Evolutionary conservation across 2,113 vertebrate species (phyloP).

Genomic region (Corythornis cristatus): DNA sequence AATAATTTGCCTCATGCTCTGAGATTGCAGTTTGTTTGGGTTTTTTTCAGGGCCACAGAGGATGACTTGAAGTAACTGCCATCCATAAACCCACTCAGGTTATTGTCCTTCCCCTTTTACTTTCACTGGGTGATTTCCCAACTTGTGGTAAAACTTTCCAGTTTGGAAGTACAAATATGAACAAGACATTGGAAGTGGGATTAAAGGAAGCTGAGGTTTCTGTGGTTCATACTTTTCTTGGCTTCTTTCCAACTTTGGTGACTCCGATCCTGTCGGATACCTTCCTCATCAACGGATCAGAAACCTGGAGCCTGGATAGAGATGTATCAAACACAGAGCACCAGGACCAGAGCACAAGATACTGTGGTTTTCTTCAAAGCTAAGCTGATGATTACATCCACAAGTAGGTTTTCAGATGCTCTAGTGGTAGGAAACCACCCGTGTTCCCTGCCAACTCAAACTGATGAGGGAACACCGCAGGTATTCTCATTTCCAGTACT

Average conservation of each 20-base stretch:
- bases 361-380: not conserved
- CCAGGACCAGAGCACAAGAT: not conserved
- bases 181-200: not conserved
- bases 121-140: not conserved
- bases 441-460: not conserved
- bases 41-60: not conserved
- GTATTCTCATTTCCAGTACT: not conserved
- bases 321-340: not conserved
- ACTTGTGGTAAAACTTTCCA: not conserved
- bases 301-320: not conserved
- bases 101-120: not conserved
- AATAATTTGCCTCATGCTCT: not conserved
- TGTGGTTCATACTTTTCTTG: not conserved
- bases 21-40: not conserved
- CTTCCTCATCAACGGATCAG: not conserved
- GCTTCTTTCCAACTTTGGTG: not conserved
- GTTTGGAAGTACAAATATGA: not conserved
- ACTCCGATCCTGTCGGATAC: fast-evolving
- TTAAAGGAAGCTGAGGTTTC: not conserved
- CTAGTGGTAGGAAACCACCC: not conserved
- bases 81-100: not conserved
- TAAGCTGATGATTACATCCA: not conserved
- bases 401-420: not conserved
- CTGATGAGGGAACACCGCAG: not conserved
- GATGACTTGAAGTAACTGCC: not conserved